Evolutionary conservation across 2,797 vertebrate species (phyloP).

Genomic region (Siniperca undulata): DNA sequence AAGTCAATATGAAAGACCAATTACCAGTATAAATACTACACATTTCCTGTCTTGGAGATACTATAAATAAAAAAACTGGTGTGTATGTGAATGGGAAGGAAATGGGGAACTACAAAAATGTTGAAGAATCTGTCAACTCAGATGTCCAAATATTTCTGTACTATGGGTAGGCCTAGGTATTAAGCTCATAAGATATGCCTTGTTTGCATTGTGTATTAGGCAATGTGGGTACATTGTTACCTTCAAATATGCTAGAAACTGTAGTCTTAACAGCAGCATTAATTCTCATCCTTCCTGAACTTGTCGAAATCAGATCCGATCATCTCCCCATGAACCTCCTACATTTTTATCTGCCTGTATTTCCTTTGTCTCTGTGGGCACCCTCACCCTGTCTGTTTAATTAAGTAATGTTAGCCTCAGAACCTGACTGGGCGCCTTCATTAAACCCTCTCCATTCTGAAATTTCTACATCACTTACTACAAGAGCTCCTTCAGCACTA

Average conservation of each 20-base stretch:
- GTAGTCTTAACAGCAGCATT: background rate
- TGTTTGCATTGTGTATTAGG: background rate
- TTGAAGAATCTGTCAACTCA: slow-evolving; percentile 14
- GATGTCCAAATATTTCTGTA: background rate
- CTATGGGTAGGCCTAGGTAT: background rate
- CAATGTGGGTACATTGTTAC: background rate
- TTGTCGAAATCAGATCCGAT: slow-evolving; percentile 27
- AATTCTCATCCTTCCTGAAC: slow-evolving; percentile 18
- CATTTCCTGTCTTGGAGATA: slow-evolving; percentile 54
- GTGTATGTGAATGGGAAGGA: slow-evolving; percentile 13
- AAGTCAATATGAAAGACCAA: slow-evolving; percentile 76
- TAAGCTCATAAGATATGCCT: background rate
- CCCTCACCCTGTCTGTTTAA: slow-evolving; percentile 69
- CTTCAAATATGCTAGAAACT: background rate
- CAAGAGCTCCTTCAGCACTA: slow-evolving; percentile 55
- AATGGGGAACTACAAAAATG: slow-evolving; percentile 8
- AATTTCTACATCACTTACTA: slow-evolving; percentile 71
- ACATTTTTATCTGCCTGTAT: slow-evolving; percentile 49
- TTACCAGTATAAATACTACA: slow-evolving; percentile 72
- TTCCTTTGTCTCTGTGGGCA: slow-evolving; percentile 56
- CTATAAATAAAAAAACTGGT: slow-evolving; percentile 16
- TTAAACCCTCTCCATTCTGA: slow-evolving; percentile 75
- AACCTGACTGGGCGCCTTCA: slow-evolving; percentile 62
- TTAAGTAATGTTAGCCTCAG: slow-evolving; percentile 67
- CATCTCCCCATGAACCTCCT: slow-evolving; percentile 21